A percentile compares a stretch with the other conserved stretches of the same genome.
Evolutionary conservation across 2,113 vertebrate genomes (phyloP).

Genomic region (Heteronetta atricapilla): DNA sequence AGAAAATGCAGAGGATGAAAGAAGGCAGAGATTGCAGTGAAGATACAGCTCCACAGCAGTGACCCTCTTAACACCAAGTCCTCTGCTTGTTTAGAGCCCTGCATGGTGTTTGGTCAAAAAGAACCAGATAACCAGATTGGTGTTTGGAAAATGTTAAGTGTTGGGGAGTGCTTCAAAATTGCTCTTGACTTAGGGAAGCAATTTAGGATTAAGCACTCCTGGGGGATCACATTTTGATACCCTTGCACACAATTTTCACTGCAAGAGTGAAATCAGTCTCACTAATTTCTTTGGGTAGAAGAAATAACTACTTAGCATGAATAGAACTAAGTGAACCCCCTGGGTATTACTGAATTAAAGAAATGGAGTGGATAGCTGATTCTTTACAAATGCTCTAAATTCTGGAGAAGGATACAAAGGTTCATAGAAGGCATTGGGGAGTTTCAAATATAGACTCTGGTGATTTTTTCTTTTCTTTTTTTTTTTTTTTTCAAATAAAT

Average conservation of each 20-base stretch:
- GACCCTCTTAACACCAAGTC: not conserved
- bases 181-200: not conserved
- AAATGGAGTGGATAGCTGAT: not conserved
- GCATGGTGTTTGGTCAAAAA: not conserved
- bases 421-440: slow-evolving; percentile 27
- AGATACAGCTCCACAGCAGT: not conserved
- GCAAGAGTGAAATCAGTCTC: not conserved
- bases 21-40: not conserved
- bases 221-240: not conserved
- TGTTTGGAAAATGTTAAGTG: not conserved
- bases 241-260: not conserved
- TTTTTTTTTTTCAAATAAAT: not conserved
- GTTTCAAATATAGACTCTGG: not conserved
- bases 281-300: not conserved
- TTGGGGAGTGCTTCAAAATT: not conserved
- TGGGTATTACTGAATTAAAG: slow-evolving; percentile 18
- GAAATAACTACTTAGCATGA: slow-evolving; percentile 25
- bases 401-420: not conserved
- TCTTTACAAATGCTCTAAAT: slow-evolving; percentile 23
- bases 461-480: not conserved
- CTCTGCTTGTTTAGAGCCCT: not conserved
- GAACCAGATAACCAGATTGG: not conserved
- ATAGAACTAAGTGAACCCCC: not conserved
- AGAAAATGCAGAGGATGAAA: not conserved
- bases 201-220: not conserved